Base-by-base conservation (phyloP, 2,888 invertebrate genomes). In the Scaptomyza parva region DNA sequence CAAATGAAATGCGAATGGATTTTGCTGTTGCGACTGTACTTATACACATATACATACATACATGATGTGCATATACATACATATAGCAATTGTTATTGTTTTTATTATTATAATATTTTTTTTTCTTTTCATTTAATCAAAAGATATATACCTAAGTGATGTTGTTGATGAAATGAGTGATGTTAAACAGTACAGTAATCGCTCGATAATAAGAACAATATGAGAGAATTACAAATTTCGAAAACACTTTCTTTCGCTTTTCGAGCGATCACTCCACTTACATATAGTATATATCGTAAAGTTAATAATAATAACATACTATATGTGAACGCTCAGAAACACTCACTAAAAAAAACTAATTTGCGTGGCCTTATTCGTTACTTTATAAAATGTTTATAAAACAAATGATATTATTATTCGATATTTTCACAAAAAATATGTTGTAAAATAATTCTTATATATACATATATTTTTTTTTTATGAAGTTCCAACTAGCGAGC, bases 51-150 rank as follows among this genome's bases (percentile, higher is more conserved):
- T n/a, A n/a, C n/a, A n/a, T 44, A 14, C 9, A 7, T 39, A 39
- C 18, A n/a, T n/a, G n/a, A 47, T n/a, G 24, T n/a, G 14, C 8
- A 43, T 40, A 63, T 30, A 39, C 26, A 41, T 66, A 37, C 45
- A 57, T 35, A 33, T 35, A 35, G 35, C 50, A 58, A 70, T 71
- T 74, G 76, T 74, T 76, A 76, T 76, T 76, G 61, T 76, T 74
- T 74, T 66, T 54, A 58, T 37, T 66, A 58, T 12, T n/a, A n/a
- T n/a, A n/a, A n/a, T n/a, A n/a, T n/a, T n/a, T n/a, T n/a, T n/a
- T n/a, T n/a, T n/a, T n/a, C n/a, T n/a, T n/a, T n/a, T 73, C 41
- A 50, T 54, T 73, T 54, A 53, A 53, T 65, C 41, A 64, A 52
- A 28, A 55, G 35, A 47, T 40, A 9, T 37, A 37, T 28, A 52